Percentiles rank a stretch among this genome's conserved stretches.
Evolutionary conservation across 2,113 vertebrate genomes (phyloP).

Genomic region (Zootoca vivipara): DNA sequence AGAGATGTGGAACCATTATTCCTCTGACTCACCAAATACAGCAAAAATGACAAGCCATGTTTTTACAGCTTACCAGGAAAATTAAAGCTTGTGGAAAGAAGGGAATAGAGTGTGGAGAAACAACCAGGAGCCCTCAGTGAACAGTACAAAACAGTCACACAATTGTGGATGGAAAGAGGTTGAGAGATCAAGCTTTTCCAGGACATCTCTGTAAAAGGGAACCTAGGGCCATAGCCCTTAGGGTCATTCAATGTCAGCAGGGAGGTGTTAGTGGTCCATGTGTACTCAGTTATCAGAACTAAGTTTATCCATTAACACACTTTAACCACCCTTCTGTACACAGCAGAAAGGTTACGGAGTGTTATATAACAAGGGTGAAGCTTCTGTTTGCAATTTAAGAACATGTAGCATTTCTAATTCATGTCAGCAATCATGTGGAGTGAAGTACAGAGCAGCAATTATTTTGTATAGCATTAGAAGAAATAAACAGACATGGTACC

Average conservation of each 20-base stretch:
- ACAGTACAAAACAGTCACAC: not conserved
- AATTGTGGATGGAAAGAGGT: too few relatives aligned
- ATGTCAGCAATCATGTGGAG: not conserved
- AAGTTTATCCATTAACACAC: slow-evolving; percentile 23
- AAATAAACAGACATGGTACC: not conserved
- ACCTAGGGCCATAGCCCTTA: not conserved
- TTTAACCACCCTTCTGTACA: not conserved
- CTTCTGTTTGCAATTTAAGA: slow-evolving; percentile 1
- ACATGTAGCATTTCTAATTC: not conserved
- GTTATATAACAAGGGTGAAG: not conserved
- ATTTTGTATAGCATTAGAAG: not conserved
- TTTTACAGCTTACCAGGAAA: not conserved
- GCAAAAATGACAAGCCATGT: not conserved
- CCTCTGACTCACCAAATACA: not conserved
- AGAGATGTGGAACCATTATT: not conserved
- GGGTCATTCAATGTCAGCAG: not conserved
- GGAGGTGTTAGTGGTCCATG: not conserved
- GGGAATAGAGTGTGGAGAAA: not conserved
- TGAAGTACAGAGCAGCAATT: not conserved
- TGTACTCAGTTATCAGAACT: slow-evolving; percentile 4
- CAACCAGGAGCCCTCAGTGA: not conserved
- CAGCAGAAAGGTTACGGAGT: not conserved
- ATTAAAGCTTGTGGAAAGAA: not conserved
- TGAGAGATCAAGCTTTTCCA: not conserved
- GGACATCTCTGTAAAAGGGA: not conserved